Base-by-base conservation (phyloP, 2,888 invertebrate genomes). In the Drosophila suboccidentalis region DNA sequence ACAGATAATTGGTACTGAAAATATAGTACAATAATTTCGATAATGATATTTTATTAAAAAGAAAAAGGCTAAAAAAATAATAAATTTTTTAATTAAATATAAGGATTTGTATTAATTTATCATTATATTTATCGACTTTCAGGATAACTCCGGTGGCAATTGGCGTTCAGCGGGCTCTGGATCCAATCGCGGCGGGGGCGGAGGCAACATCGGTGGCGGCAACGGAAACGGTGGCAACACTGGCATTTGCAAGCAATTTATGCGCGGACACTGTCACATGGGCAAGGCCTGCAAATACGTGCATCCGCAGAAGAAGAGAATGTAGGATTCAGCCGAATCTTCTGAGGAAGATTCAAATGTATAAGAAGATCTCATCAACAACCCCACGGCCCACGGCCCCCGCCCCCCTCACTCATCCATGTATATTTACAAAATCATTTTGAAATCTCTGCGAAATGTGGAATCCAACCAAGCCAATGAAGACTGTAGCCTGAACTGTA, bases 231-330 rank as follows among this genome's bases (percentile, higher is more conserved):
- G 22, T 26, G 26, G 26, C 26, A 72, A 75, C 44, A 89, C 80
- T 87, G 93, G 94, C 53, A 93, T 95, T 13, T 97, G 97, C 91
- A 95, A 96, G 91, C 96, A 96, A 91, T 96, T 96, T 89, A 95
- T 96, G 91, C 95, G 96, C 82, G 97, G 97, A 1, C 96, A 95
- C 71, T 98, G 98, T 93, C 94, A 96, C 55, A 95, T 96, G 90
- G 97, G 96, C 61, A 96, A 96, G 82, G 95, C 95, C 81, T 98
- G 98, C 93, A 95, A 95, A 59, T 98, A 96, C 92, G 93, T 97
- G 80, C 98, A 98, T 94, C 96, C 96, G 3, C 91, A 91, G 63
- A 90, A 90, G 53, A 92, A 92, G 70, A 82, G 91, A 49, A 82
- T 92, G 83, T 92, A 92, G 91, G 87, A 90, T 41, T 81, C 62